Evolutionary conservation across 2,113 vertebrate genomes (phyloP).

Genomic region (Pelecanus crispus): DNA sequence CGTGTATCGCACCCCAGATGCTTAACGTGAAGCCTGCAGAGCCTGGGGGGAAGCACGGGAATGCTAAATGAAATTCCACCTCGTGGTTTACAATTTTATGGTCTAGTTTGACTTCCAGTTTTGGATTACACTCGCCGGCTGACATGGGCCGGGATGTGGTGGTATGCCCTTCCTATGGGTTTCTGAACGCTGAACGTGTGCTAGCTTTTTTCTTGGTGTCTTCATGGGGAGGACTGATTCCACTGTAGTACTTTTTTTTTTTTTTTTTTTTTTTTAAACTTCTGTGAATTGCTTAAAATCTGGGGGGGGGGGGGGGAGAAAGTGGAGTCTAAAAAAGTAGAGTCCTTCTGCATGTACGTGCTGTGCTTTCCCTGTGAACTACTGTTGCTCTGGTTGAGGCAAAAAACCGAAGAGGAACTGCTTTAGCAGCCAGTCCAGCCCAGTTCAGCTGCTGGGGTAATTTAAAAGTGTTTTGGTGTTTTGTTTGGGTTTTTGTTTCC

Average conservation of each 20-base stretch:
- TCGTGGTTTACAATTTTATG: accelerated
- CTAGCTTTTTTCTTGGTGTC: no score
- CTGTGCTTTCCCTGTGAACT: background rate
- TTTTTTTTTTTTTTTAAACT: background rate
- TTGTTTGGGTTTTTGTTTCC: background rate
- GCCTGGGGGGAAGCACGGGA: background rate
- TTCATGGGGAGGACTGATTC: background rate
- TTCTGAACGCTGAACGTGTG: accelerated
- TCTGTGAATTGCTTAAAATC: background rate
- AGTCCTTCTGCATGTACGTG: background rate
- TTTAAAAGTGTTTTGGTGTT: background rate
- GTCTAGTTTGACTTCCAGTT: background rate
- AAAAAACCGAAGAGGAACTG: background rate
- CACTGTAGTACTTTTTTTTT: no score
- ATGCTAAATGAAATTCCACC: background rate
- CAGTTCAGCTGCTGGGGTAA: background rate
- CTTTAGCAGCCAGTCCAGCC: background rate
- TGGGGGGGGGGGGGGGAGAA: no score
- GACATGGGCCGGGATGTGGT: accelerated
- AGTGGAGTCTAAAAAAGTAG: no score
- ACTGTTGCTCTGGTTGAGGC: background rate
- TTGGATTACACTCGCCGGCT: background rate
- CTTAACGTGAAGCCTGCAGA: background rate
- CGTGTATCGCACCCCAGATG: accelerated
- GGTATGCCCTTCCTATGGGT: background rate